These are phyloP conservation scores for Drosophila miranda DNA, from an alignment of 1,140 invertebrate species.

Conservation along the genomic window DNA sequence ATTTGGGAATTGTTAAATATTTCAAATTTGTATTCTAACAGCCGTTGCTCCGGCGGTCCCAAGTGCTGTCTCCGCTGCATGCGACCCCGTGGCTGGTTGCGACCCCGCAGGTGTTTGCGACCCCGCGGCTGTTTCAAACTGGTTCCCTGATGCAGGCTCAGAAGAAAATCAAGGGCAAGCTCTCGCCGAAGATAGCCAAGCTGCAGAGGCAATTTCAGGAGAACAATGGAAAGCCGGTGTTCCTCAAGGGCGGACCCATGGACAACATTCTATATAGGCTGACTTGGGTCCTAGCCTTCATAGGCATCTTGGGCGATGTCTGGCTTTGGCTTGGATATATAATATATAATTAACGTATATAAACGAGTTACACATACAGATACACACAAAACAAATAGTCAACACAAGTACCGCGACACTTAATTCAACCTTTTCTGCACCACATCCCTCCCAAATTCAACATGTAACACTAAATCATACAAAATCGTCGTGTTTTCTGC, in stretches of 20 bases:
- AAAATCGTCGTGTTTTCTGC: no score
- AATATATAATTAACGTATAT: no score
- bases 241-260: slow-evolving; percentile 84
- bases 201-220: slow-evolving; percentile 83
- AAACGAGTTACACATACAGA: no score
- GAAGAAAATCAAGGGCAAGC: slow-evolving; percentile 15
- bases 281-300: slow-evolving; percentile 81
- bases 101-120: no score
- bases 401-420: no score
- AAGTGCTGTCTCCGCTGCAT: not conserved
- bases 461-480: no score
- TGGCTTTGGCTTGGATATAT: slow-evolving; percentile 51
- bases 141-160: slow-evolving; percentile 8
- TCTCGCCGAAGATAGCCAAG: slow-evolving; percentile 63
- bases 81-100: not conserved
- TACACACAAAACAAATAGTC: no score
- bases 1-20: not conserved
- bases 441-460: no score
- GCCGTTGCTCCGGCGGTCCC: slow-evolving; percentile 33
- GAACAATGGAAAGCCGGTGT: slow-evolving; percentile 84
- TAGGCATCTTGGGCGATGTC: slow-evolving; percentile 76
- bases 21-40: not conserved
- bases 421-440: no score
- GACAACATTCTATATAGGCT: slow-evolving; percentile 84
- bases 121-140: slow-evolving; percentile 3